Base-by-base conservation (phyloP, 2,888 invertebrate species). In the Drosophila ezoana region DNA sequence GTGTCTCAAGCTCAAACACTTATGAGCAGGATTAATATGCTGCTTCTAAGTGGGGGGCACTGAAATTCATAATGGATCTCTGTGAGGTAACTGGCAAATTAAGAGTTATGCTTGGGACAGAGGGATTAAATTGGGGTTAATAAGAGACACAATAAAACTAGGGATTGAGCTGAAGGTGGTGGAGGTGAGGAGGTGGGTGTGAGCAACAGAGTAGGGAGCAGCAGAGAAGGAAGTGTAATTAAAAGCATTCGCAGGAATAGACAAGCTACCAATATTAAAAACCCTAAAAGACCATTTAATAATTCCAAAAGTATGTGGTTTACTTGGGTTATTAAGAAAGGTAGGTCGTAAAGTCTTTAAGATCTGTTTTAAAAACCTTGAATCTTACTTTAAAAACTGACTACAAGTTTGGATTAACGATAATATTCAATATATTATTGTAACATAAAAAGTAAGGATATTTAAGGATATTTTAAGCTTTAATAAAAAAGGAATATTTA, bases 51-150 rank as follows among this genome's bases (percentile, higher is more conserved):
- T 33, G 28, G 35, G 35, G 3, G 48, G 33, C 35, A 53, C 52
- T 48, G 54, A 41, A 58, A 40, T 38, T 23, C 38, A 38, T 37
- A 32, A 57, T 54, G 73, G 59, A 58, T 43, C 20, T 20, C n/a
- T 2, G 38, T 6, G 20, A 53, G 43, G 33, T 62, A 69, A 47
- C 62, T 58, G 67, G 32, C 54, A 80, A 78, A 71, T 65, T 70
- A 64, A 63, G 58, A 59, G 38, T 65, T 63, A 60, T 43, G 51
- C 40, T 13, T 32, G 4, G 33, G 40, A 62, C 58, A 53, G 48
- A 38, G 40, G 48, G 35, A 43, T 47, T 63, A 47, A 5, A 18
- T 6, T 20, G 5, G 47, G 56, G 41, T 57, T 59, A 63, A 67
- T 59, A 57, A 14, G 47, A 13, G 54, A 44, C 51, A 57, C 38